Conservation (phyloP, 2,797 vertebrate species). For the Malurus splendens region DNA sequence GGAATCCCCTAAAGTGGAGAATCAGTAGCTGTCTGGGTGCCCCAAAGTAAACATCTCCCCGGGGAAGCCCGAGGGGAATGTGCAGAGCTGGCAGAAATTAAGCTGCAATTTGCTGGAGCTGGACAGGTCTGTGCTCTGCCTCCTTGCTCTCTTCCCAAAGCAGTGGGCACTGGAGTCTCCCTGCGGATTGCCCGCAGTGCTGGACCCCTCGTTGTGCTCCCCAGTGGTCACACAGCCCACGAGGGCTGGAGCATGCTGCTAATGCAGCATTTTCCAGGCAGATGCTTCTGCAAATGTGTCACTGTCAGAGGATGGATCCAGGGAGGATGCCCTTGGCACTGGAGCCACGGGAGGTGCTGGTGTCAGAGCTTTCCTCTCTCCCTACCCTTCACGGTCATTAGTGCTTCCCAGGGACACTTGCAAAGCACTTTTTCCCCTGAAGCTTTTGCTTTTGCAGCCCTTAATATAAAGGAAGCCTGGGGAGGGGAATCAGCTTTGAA, state of each 20-base stretch:
- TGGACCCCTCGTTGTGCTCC: neutral
- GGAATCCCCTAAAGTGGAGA: neutral
- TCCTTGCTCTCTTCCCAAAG: neutral
- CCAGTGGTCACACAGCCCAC: accelerated
- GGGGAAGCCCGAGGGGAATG: neutral
- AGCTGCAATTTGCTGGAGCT: neutral
- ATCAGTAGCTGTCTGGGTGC: neutral
- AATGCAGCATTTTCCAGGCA: neutral
- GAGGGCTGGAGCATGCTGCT: neutral
- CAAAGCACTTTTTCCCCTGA: neutral
- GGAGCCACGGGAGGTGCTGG: neutral
- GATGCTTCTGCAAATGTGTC: neutral
- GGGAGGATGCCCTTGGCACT: neutral
- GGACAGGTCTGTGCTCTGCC: neutral
- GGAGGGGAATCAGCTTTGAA: neutral
- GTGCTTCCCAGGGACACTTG: neutral
- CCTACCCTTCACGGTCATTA: neutral
- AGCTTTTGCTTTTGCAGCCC: neutral
- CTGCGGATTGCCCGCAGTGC: accelerated
- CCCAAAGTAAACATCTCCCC: neutral
- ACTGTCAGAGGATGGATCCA: neutral
- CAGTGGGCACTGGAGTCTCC: neutral
- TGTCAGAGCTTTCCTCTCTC: neutral
- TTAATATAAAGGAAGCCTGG: neutral
- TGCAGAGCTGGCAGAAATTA: neutral